Base-by-base conservation (phyloP, 1,140 invertebrate species). In the Sogatella furcifera region DNA sequence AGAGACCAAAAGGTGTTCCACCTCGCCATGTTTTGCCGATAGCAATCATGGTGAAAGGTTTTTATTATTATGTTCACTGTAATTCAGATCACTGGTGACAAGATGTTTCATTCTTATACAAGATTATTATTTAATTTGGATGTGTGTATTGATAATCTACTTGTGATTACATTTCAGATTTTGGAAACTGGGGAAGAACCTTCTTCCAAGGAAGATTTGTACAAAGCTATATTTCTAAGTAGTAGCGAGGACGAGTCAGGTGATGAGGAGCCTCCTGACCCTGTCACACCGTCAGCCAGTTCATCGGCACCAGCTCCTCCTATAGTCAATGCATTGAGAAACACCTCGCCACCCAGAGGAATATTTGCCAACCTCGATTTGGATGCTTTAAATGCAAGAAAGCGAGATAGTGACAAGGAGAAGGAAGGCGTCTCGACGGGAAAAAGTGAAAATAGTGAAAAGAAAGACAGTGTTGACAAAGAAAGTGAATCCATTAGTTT, bases 311-410 rank as follows among this genome's bases (percentile, higher is more conserved):
- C 34, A 38, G 55, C 53, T 31, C 43, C 53, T 31, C 43, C 22
- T 64, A 68, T 72, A 5, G 66, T 72, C 15, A 81, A 81, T 69
- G 52, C 76, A 0, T 72, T 81, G 63, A 76, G 83, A 55, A 88
- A 86, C 59, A 78, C 72, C 10, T 86, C 84, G 5, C 84, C 84
- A 1, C 81, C 84, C 0, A 76, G 82, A 61, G 86, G 85, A 1
- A 85, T 89, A 56, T 90, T 90, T 67, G 84, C 85, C 0, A 83
- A 86, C 62, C 72, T 90, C 21, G 83, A 87, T 73, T 77, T 86
- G 13, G 81, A 84, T 62, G 53, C 54, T 67, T 9, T 64, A 3
- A 62, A 56, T 34, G 17, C 34, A 46, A 57, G 41, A 24, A 55
- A 49, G n/a, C 17, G 15, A 61, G 34, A 38, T 24, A 28, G 41